These are phyloP conservation scores for Fabriciana adippe DNA, from an alignment of 2,888 invertebrate species.

Conservation along the genomic window DNA sequence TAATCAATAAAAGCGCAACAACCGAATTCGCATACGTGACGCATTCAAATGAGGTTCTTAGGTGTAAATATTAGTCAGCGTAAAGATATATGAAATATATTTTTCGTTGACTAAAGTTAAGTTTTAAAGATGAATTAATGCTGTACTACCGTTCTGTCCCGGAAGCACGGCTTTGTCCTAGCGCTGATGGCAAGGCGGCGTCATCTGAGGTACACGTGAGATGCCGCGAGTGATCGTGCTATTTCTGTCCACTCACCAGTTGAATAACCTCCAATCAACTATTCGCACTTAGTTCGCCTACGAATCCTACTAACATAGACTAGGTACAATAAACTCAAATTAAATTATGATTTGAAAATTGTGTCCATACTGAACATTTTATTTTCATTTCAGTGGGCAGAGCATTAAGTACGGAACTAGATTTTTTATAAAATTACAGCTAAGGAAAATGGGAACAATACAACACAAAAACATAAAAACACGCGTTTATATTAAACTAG, in stretches of 20 bases:
- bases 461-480: too few relatives aligned
- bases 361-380: not conserved
- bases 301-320: conserved; percentile 53
- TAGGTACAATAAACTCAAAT: conserved; percentile 36
- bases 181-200: conserved; percentile 48
- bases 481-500: too few relatives aligned
- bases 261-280: conserved; percentile 82
- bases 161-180: conserved; percentile 60
- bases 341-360: conserved; percentile 19
- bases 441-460: too few relatives aligned
- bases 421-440: too few relatives aligned
- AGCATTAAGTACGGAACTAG: too few relatives aligned
- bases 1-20: conserved; percentile 14
- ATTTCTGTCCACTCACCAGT: conserved; percentile 77
- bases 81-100: not conserved
- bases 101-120: not conserved
- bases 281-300: conserved; percentile 74
- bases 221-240: conserved; percentile 68
- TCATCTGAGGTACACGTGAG: conserved; percentile 46
- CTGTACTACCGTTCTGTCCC: conserved; percentile 60
- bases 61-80: conserved; percentile 3
- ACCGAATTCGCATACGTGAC: conserved; percentile 9
- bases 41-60: not conserved
- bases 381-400: not conserved
- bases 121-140: conserved; percentile 45